A percentile compares a stretch with the other conserved stretches of the same genome.
Conservation (phyloP, 2,888 invertebrate genomes). For the Cephus runcator region DNA sequence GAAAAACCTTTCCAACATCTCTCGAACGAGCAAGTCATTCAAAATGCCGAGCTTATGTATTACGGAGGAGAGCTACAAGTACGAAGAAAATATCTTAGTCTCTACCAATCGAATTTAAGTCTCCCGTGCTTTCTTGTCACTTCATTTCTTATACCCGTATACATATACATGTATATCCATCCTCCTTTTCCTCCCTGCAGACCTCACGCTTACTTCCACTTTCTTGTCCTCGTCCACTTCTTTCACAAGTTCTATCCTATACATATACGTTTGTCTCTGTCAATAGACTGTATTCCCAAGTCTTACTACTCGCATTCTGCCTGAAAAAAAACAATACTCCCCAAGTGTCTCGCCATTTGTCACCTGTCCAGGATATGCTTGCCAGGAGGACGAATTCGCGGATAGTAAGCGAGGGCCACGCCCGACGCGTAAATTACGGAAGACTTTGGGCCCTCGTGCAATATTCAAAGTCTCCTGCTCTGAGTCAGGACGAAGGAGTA, state of each 20-base stretch:
- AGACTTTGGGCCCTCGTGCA: background rate
- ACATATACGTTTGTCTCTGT: background rate
- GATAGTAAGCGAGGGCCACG: background rate
- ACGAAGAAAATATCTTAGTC: conserved; percentile 18
- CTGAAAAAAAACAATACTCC: conserved; percentile 1
- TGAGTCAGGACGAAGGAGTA: background rate
- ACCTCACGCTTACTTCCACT: background rate
- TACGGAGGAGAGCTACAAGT: conserved; percentile 73
- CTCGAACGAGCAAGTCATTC: conserved; percentile 72
- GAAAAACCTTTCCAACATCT: conserved; percentile 73
- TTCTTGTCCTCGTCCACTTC: background rate
- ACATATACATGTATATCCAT: conserved; percentile 9
- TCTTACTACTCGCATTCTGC: background rate
- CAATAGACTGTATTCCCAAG: background rate
- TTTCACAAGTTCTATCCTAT: background rate
- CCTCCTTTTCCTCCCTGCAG: conserved; percentile 16
- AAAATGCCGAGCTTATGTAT: conserved; percentile 75
- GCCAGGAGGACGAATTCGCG: background rate
- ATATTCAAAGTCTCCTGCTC: background rate
- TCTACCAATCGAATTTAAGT: background rate
- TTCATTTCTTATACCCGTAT: background rate
- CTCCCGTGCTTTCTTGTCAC: background rate
- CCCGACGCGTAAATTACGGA: background rate
- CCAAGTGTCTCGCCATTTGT: background rate
- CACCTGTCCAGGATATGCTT: background rate